A percentile compares a stretch with the other conserved stretches of the same genome.
These are phyloP conservation scores for Sitophilus oryzae DNA, from an alignment of 1,140 invertebrate species.

Conservation along the genomic window DNA sequence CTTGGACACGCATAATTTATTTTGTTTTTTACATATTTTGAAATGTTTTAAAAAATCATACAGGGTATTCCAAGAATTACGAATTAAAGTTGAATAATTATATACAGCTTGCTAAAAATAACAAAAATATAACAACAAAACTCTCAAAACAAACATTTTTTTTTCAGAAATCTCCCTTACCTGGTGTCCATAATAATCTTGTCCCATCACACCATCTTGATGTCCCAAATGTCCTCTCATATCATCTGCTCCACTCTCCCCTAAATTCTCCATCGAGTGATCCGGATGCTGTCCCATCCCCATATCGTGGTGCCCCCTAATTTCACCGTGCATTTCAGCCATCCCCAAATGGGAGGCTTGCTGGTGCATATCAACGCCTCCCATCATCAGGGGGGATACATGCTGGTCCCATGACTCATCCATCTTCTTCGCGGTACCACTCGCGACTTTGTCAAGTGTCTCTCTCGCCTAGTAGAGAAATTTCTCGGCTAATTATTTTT, in stretches of 20 bases:
- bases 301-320: slow-evolving; percentile 28
- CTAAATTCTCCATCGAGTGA: slow-evolving; percentile 6
- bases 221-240: slow-evolving; percentile 10
- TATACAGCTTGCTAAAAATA: too few relatives aligned
- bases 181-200: slow-evolving; percentile 18
- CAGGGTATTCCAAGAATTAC: too few relatives aligned
- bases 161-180: slow-evolving; percentile 3
- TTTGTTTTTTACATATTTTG: too few relatives aligned
- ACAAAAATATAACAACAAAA: background rate
- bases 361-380: slow-evolving; percentile 36
- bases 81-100: too few relatives aligned
- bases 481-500: slow-evolving; percentile 5
- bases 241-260: slow-evolving; percentile 20
- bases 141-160: background rate
- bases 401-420: slow-evolving; percentile 43
- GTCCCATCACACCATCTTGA: slow-evolving; percentile 7
- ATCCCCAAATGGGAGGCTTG: slow-evolving; percentile 31
- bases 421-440: slow-evolving; percentile 33
- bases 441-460: slow-evolving; percentile 7
- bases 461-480: background rate
- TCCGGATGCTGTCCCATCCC: slow-evolving; percentile 6
- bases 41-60: too few relatives aligned
- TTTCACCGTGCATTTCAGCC: slow-evolving; percentile 29
- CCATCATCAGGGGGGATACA: slow-evolving; percentile 43
- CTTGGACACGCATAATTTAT: too few relatives aligned